Evolutionary conservation across 2,888 invertebrate genomes (phyloP).

Genomic region (Deilephila elpenor): DNA sequence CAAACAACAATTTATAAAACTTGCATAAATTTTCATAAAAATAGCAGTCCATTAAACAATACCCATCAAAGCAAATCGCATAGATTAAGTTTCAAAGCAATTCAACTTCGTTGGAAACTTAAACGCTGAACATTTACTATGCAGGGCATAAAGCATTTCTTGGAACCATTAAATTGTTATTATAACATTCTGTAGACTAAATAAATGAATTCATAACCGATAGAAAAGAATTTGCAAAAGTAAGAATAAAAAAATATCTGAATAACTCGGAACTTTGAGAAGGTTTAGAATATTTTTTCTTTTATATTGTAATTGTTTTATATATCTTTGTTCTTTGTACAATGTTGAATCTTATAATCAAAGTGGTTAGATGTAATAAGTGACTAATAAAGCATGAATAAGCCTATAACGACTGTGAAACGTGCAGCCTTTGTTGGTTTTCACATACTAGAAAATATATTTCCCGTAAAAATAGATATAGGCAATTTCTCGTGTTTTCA

Average conservation of each 20-base stretch:
- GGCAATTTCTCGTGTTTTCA: no score
- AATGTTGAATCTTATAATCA: no score
- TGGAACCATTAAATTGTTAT: constrained; percentile 12
- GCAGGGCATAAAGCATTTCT: constrained; percentile 11
- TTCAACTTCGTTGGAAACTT: constrained; percentile 15
- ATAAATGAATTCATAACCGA: neutral
- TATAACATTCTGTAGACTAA: constrained; percentile 2
- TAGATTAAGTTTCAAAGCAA: constrained; percentile 19
- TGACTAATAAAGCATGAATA: no score
- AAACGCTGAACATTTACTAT: constrained; percentile 9
- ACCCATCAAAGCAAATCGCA: constrained; percentile 14
- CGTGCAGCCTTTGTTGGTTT: no score
- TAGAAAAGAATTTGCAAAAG: neutral
- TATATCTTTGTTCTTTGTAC: no score
- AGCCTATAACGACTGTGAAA: no score
- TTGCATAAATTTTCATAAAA: neutral
- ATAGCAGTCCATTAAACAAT: neutral
- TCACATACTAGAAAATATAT: no score
- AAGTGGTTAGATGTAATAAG: no score
- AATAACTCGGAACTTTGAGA: neutral
- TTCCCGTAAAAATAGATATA: no score
- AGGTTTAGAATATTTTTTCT: neutral
- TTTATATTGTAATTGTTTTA: no score
- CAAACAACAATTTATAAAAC: neutral
- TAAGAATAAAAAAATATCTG: neutral